Evolutionary conservation across 2,888 invertebrate species (phyloP).

Genomic region (Pammene aurita): DNA sequence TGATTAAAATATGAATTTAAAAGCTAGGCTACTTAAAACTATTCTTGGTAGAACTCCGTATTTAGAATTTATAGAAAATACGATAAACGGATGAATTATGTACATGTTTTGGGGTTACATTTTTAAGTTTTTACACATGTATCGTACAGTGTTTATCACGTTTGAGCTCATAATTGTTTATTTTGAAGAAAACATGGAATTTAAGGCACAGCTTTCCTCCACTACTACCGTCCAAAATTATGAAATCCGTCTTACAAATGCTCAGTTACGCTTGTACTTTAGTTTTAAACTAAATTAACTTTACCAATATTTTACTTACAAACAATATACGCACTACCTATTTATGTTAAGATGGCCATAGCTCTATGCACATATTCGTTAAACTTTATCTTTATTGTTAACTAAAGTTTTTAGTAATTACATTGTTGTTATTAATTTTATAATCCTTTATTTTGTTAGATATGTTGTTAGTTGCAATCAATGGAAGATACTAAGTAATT

Average conservation of each 20-base stretch:
- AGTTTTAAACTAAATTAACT: conserved; percentile 36
- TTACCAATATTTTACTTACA: conserved; percentile 24
- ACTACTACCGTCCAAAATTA: conserved; percentile 65
- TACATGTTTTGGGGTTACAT: neutral
- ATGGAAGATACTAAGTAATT: too few relatives aligned
- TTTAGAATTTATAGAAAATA: conserved; percentile 31
- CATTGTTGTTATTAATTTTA: conserved; percentile 15
- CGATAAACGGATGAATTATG: neutral
- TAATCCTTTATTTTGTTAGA: neutral
- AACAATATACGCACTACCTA: conserved; percentile 5
- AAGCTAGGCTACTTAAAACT: conserved; percentile 20
- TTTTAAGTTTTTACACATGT: neutral
- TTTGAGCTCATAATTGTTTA: neutral
- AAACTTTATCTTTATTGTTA: conserved; percentile 14
- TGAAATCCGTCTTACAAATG: conserved; percentile 66
- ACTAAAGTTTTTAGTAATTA: neutral
- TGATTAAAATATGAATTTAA: conserved; percentile 41
- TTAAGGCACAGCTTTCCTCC: conserved; percentile 63
- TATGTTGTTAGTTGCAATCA: neutral
- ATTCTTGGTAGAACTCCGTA: conserved; percentile 30
- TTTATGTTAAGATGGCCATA: conserved; percentile 2
- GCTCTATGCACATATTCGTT: conserved; percentile 14
- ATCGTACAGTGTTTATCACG: neutral
- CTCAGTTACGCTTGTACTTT: conserved; percentile 48
- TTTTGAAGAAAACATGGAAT: conserved; percentile 4